Base-by-base conservation (phyloP, 2,888 invertebrate genomes). In the Nemotelus pantherinus region DNA sequence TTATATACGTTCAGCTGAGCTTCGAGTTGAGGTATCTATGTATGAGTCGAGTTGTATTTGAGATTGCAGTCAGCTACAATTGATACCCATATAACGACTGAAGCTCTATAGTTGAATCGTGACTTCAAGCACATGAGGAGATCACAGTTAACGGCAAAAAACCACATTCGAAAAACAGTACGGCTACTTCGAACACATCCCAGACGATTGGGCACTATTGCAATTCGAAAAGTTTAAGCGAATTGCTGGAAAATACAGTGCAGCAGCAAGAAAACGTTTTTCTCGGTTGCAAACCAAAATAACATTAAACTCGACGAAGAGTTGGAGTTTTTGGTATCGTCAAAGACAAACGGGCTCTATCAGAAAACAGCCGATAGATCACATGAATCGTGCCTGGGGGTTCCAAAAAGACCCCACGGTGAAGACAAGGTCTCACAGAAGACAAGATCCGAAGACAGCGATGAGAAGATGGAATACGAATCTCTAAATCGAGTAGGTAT, bases 281-380 rank as follows among this genome's bases (percentile, higher is more conserved):
- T 45, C 57, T 3, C 41, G 45, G 48, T 48, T 7, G 25, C 41
- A 63, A 63, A 63, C 63, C 44, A 48, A 67, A 67, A 48, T 47
- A 25, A 68, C 44, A 39, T 10, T 7, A 65, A 5, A 5, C 53
- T 70, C 70, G 43, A 25, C 53, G 70, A 70, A 45, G 70, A 55
- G 53, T 41, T 68, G 41, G 70, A 25, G 44, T 70, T 25, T 50
- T 47, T 48, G 39, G 57, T 44, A 70, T 70, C 60, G 65, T 25
- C 57, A 58, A 78, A 78, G 78, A 68, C 78, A 78, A 78, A 68
- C 68, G 63, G 70, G 74, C 74, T 70, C 64, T 75, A 76, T 60
- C 74, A 72, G 72, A 78, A 77, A 76, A 78, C 64, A 70, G 71
- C 76, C 76, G 78, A 78, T 78, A 78, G 78, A 78, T 78, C 76